These are phyloP conservation scores for Bos taurus DNA, from an alignment of 2,113 vertebrate species.

Conservation along the genomic window ARS-UCD2.0 NC_037336.1:89191501-89192000, in stretches of 20 bases:
- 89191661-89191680: neutral
- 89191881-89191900: neutral
- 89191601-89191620: neutral
- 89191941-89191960: neutral
- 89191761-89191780: neutral
- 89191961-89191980: neutral
- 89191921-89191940: neutral
- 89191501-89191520: too few relatives aligned
- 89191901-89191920: neutral
- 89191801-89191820: neutral
- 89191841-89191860: neutral
- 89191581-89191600: neutral
- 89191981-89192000: neutral
- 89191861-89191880: neutral
- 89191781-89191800: neutral
- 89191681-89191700: neutral
- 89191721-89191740: neutral
- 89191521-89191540: too few relatives aligned
- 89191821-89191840: neutral
- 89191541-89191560: neutral
- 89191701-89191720: neutral
- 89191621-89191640: neutral
- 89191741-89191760: neutral
- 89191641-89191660: neutral
- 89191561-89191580: neutral